These are phyloP conservation scores for Platichthys stellatus DNA, from an alignment of 2,113 vertebrate species.

Conservation along the genomic window DNA sequence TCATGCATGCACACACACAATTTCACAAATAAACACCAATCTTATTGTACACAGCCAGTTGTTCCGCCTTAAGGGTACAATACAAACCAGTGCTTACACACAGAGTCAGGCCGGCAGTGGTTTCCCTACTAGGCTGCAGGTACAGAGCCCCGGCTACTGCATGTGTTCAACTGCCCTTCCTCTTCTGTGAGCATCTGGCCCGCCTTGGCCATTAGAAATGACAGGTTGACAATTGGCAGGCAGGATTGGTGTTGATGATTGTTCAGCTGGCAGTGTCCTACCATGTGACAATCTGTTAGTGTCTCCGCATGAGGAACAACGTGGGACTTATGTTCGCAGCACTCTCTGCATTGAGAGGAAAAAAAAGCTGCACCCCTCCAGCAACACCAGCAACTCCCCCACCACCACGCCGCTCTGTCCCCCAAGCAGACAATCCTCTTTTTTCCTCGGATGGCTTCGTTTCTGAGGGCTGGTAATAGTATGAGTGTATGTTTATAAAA, in stretches of 20 bases:
- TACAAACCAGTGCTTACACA: conserved; percentile 30
- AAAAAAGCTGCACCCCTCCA: conserved; percentile 59
- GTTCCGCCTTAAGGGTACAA: conserved; percentile 36
- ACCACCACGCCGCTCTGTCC: conserved; percentile 38
- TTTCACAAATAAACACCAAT: conserved; percentile 25
- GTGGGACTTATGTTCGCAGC: conserved; percentile 63
- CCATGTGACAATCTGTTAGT: conserved; percentile 75
- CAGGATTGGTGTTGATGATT: conserved; percentile 80
- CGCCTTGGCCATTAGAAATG: conserved; percentile 75
- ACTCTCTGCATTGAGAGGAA: conserved; percentile 55
- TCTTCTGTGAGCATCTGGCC: conserved; percentile 76
- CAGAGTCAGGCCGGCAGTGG: conserved; percentile 17
- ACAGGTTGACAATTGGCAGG: conserved; percentile 78
- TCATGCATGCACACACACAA: conserved; percentile 38
- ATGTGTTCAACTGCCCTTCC: conserved; percentile 60
- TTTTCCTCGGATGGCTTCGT: conserved; percentile 65
- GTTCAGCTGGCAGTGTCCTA: conserved; percentile 79
- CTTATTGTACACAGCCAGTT: conserved; percentile 25
- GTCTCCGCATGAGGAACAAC: conserved; percentile 66
- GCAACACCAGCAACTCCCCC: conserved; percentile 31
- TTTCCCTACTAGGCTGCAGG: conserved; percentile 46
- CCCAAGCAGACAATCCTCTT: conserved; percentile 66
- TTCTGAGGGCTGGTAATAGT: conserved; percentile 73
- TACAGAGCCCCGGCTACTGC: conserved; percentile 61
- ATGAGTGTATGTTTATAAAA: conserved; percentile 75